Percentiles rank a stretch among this genome's conserved stretches.
Evolutionary conservation across 2,113 vertebrate species (phyloP).

Genomic region (Tricholaema leucomelas): DNA sequence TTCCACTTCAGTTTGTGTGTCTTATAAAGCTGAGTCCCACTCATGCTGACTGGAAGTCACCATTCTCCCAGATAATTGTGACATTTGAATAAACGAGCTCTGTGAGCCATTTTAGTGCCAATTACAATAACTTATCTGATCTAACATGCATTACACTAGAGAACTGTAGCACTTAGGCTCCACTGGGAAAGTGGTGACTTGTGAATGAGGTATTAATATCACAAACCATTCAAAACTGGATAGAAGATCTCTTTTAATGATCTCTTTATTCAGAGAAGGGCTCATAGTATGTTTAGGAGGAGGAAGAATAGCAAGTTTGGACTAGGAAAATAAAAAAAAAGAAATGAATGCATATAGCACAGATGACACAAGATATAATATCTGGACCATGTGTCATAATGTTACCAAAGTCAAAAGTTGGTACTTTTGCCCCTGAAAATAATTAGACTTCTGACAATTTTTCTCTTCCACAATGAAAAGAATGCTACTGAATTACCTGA

Average conservation of each 20-base stretch:
- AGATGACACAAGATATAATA: background rate
- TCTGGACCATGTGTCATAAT: background rate
- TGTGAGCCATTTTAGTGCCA: background rate
- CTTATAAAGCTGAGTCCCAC: background rate
- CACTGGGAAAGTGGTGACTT: background rate
- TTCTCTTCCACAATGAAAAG: background rate
- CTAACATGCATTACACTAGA: background rate
- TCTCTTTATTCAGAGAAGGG: background rate
- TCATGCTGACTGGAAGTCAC: background rate
- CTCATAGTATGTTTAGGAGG: background rate
- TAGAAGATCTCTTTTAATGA: background rate
- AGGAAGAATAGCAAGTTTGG: background rate
- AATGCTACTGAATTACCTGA: background rate
- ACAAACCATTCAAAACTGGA: background rate
- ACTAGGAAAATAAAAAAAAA: background rate
- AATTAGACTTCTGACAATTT: background rate
- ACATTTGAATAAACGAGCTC: background rate
- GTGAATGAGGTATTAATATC: background rate
- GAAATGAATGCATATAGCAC: background rate
- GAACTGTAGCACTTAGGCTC: background rate
- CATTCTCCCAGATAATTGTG: background rate
- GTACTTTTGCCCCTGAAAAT: background rate
- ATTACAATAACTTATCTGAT: background rate
- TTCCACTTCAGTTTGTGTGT: background rate
- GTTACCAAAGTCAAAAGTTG: background rate